Percentiles rank a stretch among this genome's conserved stretches.
phyloP scores from a whole-genome alignment of 1,140 invertebrate species.

The Rhagoletis zephyria region DNA sequence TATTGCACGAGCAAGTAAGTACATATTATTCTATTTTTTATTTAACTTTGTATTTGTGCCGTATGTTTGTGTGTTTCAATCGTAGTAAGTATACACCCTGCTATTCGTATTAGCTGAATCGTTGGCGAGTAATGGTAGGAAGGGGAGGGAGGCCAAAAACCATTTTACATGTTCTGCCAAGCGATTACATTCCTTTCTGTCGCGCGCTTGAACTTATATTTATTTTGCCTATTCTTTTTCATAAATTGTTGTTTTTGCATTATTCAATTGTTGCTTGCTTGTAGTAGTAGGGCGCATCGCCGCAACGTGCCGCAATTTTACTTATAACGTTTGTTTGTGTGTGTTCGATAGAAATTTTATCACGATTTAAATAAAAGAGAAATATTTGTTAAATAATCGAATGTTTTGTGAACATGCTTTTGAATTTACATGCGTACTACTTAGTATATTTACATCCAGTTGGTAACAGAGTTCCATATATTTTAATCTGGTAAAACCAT shows the following conservation, averaged over 20 bases:
- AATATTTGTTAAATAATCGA: slow-evolving; percentile 9
- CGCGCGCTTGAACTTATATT: background rate
- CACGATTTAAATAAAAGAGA: slow-evolving; percentile 50
- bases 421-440: too few relatives aligned
- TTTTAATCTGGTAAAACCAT: too few relatives aligned
- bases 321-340: background rate
- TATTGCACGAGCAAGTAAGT: too few relatives aligned
- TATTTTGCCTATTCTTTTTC: background rate
- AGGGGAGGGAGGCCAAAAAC: background rate
- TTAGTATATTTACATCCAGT: too few relatives aligned
- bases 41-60: background rate
- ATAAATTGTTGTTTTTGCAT: slow-evolving; percentile 19
- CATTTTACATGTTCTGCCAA: background rate
- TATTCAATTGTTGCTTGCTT: slow-evolving; percentile 20
- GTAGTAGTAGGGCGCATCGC: background rate
- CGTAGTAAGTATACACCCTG: background rate
- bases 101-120: background rate
- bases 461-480: too few relatives aligned
- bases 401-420: too few relatives aligned
- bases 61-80: background rate
- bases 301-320: background rate
- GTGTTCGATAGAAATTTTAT: slow-evolving; percentile 7
- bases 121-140: too few relatives aligned
- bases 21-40: background rate
- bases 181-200: background rate